Evolutionary conservation across 2,113 vertebrate species (phyloP).

Genomic region (Rhinogobius similis): DNA sequence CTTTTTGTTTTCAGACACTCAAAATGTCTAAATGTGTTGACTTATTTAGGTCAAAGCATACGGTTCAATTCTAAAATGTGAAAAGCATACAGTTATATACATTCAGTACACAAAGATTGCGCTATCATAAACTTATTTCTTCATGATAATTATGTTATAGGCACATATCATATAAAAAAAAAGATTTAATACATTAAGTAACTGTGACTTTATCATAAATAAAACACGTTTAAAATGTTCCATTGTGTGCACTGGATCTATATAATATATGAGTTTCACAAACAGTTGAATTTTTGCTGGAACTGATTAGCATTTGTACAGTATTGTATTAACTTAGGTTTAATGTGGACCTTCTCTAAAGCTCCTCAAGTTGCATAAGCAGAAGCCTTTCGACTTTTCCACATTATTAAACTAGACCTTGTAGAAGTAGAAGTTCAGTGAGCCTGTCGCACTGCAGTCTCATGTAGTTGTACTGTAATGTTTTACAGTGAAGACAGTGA

Average conservation of each 20-base stretch:
- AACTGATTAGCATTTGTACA: not conserved
- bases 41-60: not conserved
- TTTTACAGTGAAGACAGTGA: conserved; percentile 63
- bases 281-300: not conserved
- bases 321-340: not conserved
- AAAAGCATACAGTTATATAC: not conserved
- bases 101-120: not conserved
- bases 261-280: conserved; percentile 1
- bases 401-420: not conserved
- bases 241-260: not conserved
- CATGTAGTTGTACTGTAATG: conserved; percentile 46
- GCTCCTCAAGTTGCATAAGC: not conserved
- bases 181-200: not conserved
- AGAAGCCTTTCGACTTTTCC: not conserved
- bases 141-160: not conserved
- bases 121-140: no score
- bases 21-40: not conserved
- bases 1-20: not conserved
- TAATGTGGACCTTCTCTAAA: no score
- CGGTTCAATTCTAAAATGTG: not conserved
- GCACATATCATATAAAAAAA: no score
- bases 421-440: conserved; percentile 58
- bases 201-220: not conserved
- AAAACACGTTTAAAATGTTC: not conserved
- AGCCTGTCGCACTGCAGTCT: conserved; percentile 62